phyloP scores from a whole-genome alignment of 1,140 invertebrate genomes.

The Drosophila orena region DNA sequence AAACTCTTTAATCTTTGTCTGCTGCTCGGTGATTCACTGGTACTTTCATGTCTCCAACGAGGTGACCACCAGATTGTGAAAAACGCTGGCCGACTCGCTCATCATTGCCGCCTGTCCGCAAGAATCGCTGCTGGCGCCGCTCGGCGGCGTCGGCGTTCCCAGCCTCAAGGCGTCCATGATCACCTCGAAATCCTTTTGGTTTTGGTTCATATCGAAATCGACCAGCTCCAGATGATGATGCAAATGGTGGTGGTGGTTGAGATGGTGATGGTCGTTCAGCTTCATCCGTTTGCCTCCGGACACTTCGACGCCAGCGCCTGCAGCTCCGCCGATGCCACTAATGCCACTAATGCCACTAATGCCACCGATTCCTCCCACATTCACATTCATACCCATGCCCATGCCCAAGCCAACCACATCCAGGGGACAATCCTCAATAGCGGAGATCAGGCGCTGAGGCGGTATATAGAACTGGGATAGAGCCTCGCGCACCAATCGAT shows the following conservation, averaged over 20 bases:
- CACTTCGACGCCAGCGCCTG: slow-evolving; percentile 37
- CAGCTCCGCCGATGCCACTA: slow-evolving; percentile 13
- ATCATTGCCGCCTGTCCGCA: slow-evolving; percentile 89
- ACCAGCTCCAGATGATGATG: slow-evolving; percentile 77
- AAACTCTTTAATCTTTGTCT: slow-evolving; percentile 36
- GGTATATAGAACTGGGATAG: slow-evolving; percentile 90
- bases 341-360: not conserved
- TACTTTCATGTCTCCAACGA: slow-evolving; percentile 88
- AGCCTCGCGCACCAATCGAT: slow-evolving; percentile 87
- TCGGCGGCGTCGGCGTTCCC: slow-evolving; percentile 84
- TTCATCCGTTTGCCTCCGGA: slow-evolving; percentile 49
- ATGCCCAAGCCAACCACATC: slow-evolving; percentile 71
- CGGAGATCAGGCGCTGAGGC: slow-evolving; percentile 88
- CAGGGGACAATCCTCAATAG: slow-evolving; percentile 87
- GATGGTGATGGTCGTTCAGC: slow-evolving; percentile 8
- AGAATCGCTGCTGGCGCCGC: slow-evolving; percentile 83
- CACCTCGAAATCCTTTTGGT: slow-evolving; percentile 85
- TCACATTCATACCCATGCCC: slow-evolving; percentile 21
- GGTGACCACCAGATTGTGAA: slow-evolving; percentile 88
- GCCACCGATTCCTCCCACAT: slow-evolving; percentile 39
- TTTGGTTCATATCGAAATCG: slow-evolving; percentile 84
- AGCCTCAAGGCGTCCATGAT: slow-evolving; percentile 85
- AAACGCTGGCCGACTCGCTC: slow-evolving; percentile 89
- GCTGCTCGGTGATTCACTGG: slow-evolving; percentile 55
- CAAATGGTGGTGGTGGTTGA: slow-evolving; percentile 24